A percentile compares a stretch with the other conserved stretches of the same genome.
Conservation (phyloP, 2,113 vertebrate species). For the Aegypius monachus region DNA sequence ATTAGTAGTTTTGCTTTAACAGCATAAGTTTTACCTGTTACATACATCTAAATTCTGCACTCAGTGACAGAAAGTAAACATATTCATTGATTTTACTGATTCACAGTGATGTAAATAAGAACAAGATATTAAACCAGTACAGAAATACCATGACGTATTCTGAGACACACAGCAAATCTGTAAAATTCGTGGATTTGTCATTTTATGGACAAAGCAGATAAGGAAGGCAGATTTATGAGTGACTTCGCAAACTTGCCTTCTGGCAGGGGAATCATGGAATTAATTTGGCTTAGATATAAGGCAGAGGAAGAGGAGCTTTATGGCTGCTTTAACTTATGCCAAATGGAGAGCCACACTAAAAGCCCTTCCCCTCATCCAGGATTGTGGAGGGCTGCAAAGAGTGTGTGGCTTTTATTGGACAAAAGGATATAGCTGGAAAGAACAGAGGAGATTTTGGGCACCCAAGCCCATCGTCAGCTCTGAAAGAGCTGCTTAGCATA, state of each 20-base stretch:
- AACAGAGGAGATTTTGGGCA: background rate
- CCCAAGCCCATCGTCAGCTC: background rate
- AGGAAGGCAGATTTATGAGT: background rate
- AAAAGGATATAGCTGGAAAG: background rate
- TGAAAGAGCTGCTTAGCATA: background rate
- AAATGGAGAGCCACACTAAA: background rate
- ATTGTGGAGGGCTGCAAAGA: background rate
- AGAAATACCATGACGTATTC: background rate
- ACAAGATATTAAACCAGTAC: background rate
- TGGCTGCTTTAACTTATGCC: background rate
- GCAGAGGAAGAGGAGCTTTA: background rate
- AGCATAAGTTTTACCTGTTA: fast-evolving
- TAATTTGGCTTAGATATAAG: background rate
- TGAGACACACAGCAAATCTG: background rate
- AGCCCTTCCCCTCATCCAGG: background rate
- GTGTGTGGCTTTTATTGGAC: background rate
- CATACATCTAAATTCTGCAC: background rate
- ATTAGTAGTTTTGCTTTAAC: background rate
- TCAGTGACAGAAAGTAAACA: background rate
- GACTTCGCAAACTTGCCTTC: background rate
- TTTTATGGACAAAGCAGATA: background rate
- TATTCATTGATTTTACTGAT: background rate
- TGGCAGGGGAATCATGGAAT: background rate
- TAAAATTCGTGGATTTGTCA: background rate
- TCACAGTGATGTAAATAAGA: background rate